Conservation (phyloP, 2,113 vertebrate species). For the Tyto alba region DNA sequence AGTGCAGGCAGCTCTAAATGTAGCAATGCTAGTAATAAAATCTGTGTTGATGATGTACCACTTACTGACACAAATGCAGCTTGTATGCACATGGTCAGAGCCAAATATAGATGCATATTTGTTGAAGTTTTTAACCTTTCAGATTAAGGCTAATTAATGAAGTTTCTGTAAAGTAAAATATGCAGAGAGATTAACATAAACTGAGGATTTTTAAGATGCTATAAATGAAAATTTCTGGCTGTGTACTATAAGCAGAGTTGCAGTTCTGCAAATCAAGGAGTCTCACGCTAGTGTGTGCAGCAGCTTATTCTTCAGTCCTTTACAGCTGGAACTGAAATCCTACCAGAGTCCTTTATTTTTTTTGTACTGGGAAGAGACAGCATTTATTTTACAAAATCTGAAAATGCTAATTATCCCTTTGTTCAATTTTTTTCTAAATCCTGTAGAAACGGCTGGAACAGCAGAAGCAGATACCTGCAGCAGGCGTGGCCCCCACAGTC, state of each 20-base stretch:
- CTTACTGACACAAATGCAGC: background rate
- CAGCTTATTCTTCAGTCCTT: background rate
- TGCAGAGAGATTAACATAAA: background rate
- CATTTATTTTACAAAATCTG: background rate
- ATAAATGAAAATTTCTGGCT: background rate
- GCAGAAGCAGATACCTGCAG: slow-evolving; percentile 76
- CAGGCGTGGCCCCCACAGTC: slow-evolving; percentile 57
- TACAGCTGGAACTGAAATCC: background rate
- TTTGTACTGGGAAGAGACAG: background rate
- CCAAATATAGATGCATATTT: background rate
- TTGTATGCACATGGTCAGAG: background rate
- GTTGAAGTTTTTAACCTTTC: background rate
- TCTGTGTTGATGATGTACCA: background rate
- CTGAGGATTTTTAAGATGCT: background rate
- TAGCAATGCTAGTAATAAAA: background rate
- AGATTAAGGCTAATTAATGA: background rate
- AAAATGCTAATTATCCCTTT: background rate
- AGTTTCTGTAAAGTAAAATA: background rate
- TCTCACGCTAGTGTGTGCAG: background rate
- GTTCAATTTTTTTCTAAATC: background rate
- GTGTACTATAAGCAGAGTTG: background rate
- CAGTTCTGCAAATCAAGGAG: background rate
- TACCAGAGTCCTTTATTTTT: background rate
- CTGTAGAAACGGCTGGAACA: slow-evolving; percentile 91
- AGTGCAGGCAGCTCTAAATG: background rate